A percentile compares a stretch with the other conserved stretches of the same genome.
These are phyloP conservation scores for Sarcophaga peregrina DNA, from an alignment of 1,140 invertebrate genomes.

Conservation along the genomic window DNA sequence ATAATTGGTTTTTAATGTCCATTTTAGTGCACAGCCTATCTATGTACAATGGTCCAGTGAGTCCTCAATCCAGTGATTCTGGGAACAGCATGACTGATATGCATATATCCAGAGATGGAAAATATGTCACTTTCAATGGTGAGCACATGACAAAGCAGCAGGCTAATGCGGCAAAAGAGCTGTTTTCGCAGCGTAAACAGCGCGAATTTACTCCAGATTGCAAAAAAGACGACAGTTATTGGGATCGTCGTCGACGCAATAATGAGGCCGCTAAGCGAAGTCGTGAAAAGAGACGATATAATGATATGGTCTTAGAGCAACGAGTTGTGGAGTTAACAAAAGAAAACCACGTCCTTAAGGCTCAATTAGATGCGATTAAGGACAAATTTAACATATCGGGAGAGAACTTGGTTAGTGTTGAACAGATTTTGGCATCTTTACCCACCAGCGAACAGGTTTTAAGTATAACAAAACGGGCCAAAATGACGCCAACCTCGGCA, in stretches of 20 bases:
- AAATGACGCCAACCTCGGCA: constrained; percentile 68
- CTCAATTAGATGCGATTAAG: constrained; percentile 91
- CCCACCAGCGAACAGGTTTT: constrained; percentile 85
- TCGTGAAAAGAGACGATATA: constrained; percentile 93
- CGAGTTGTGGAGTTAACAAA: constrained; percentile 93
- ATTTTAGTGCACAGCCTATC: constrained; percentile 58
- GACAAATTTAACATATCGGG: constrained; percentile 93
- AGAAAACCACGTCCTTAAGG: constrained; percentile 93
- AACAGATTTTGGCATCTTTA: constrained; percentile 85
- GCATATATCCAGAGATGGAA: constrained; percentile 50
- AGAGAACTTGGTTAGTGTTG: constrained; percentile 85
- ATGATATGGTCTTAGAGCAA: constrained; percentile 96
- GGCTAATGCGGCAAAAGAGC: constrained; percentile 58
- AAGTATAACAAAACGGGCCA: constrained; percentile 82
- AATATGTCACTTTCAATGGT: constrained; percentile 52
- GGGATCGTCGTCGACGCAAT: constrained; percentile 93
- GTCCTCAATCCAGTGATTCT: constrained; percentile 62
- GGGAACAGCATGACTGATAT: constrained; percentile 47
- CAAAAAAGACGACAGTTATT: constrained; percentile 97
- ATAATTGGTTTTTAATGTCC: neutral
- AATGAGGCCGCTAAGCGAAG: constrained; percentile 96
- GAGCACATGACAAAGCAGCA: constrained; percentile 46
- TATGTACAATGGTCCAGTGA: constrained; percentile 60
- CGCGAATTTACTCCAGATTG: constrained; percentile 96
- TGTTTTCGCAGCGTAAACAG: constrained; percentile 84